Percentiles rank a stretch among this genome's conserved stretches.
Evolutionary conservation across 2,113 vertebrate genomes (phyloP).

Genomic region (Rhabdomys dilectus): DNA sequence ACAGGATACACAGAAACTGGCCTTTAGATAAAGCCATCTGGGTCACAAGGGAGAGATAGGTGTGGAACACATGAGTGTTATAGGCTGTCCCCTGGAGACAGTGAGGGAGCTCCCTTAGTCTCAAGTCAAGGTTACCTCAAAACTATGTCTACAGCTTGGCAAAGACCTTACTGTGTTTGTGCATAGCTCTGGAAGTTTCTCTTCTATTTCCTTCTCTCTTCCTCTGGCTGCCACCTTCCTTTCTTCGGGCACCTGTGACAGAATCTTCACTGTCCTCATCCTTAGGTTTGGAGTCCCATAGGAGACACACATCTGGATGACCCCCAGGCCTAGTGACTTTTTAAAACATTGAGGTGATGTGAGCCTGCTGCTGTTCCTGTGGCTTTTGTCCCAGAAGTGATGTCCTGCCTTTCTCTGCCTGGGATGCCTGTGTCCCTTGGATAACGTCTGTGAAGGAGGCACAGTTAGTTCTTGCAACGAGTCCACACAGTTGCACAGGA

Average conservation of each 20-base stretch:
- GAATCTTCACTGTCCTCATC: not conserved
- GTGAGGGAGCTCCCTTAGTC: not conserved
- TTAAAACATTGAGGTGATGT: not conserved
- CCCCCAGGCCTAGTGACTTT: not conserved
- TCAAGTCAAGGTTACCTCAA: not conserved
- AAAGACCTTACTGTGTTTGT: not conserved
- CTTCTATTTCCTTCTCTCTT: not conserved
- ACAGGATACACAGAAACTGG: not conserved
- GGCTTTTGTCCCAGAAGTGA: not conserved
- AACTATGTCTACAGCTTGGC: not conserved
- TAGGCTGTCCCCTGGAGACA: not conserved
- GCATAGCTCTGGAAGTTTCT: not conserved
- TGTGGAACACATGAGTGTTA: not conserved
- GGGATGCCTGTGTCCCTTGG: not conserved
- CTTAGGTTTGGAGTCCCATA: not conserved
- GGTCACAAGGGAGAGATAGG: not conserved
- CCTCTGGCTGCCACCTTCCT: not conserved
- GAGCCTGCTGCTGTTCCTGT: not conserved
- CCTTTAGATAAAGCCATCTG: not conserved
- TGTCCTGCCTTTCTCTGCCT: not conserved
- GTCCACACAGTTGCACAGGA: accelerated
- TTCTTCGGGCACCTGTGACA: not conserved
- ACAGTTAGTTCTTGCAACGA: not conserved
- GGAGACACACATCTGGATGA: not conserved
- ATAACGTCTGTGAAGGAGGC: accelerated